Percentiles rank a stretch among this genome's conserved stretches.
Conservation (phyloP, 2,113 vertebrate genomes). For the Leptobrachium ailaonicum region DNA sequence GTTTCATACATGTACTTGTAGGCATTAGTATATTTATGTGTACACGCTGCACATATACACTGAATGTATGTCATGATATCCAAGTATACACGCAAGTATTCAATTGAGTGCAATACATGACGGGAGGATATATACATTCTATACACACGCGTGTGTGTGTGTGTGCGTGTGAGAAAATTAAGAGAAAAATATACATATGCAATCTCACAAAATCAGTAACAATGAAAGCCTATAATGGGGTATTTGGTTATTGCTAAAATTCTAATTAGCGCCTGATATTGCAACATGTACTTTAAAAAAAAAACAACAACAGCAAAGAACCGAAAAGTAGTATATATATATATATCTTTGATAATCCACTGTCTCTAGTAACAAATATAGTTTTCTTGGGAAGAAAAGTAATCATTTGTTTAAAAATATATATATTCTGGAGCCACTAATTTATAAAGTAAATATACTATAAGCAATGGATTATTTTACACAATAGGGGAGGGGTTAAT, state of each 20-base stretch:
- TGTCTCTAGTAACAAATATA: slow-evolving; percentile 38
- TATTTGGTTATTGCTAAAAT: slow-evolving; percentile 6
- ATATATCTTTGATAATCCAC: slow-evolving; percentile 18
- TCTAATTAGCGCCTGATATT: slow-evolving; percentile 1
- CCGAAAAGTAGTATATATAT: no score
- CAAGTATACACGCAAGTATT: slow-evolving; percentile 1
- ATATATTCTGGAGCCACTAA: neutral
- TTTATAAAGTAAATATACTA: neutral
- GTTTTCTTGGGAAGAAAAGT: slow-evolving; percentile 10
- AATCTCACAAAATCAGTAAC: slow-evolving; percentile 26
- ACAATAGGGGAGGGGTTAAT: neutral
- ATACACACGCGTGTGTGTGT: no score
- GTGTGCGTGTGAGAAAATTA: no score
- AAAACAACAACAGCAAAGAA: neutral
- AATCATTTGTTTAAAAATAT: slow-evolving; percentile 26
- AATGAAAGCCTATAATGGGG: slow-evolving; percentile 13
- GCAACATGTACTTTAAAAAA: slow-evolving; percentile 15
- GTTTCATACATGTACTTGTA: neutral
- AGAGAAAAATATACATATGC: no score
- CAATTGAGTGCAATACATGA: neutral
- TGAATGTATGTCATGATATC: neutral
- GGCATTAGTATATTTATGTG: neutral
- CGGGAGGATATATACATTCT: no score
- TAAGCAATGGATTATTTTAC: neutral
- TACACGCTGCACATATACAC: slow-evolving; percentile 7